phyloP scores from a whole-genome alignment of 2,113 vertebrate genomes.

The Anoura caudifer region DNA sequence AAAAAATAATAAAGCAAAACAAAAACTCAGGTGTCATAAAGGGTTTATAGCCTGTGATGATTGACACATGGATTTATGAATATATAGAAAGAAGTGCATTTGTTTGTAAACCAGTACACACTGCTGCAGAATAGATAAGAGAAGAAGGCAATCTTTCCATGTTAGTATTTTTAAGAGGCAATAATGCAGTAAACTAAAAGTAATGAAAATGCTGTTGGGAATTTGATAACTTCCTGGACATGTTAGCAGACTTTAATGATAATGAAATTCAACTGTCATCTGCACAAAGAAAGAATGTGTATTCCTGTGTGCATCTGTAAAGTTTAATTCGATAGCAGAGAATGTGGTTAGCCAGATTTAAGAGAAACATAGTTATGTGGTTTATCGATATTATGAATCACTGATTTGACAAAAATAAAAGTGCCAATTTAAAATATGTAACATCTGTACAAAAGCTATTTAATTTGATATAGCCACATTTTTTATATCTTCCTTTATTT shows the following conservation, averaged over 20 bases:
- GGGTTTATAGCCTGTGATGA: not conserved
- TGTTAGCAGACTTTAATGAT: conserved; percentile 59
- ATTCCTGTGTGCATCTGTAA: not conserved
- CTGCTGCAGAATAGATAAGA: not conserved
- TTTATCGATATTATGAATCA: conserved; percentile 51
- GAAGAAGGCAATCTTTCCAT: not conserved
- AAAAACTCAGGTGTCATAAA: not conserved
- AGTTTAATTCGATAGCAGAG: not conserved
- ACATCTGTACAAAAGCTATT: not conserved
- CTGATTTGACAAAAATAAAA: conserved; percentile 60
- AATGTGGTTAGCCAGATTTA: conserved; percentile 58
- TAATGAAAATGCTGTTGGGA: not conserved
- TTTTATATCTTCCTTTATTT: no score
- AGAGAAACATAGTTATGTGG: conserved; percentile 56
- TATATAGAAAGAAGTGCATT: not conserved
- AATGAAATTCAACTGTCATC: conserved; percentile 58
- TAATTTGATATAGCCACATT: no score
- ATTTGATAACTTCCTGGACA: conserved; percentile 69
- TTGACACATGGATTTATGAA: not conserved
- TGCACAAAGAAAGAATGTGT: conserved; percentile 3
- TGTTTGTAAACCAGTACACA: not conserved
- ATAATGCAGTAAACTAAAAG: not conserved
- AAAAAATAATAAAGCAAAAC: no score
- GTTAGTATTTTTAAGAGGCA: not conserved
- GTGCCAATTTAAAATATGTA: conserved; percentile 56